Evolutionary conservation across 2,888 invertebrate genomes (phyloP).

Genomic region (Sphaerophoria rueppellii): DNA sequence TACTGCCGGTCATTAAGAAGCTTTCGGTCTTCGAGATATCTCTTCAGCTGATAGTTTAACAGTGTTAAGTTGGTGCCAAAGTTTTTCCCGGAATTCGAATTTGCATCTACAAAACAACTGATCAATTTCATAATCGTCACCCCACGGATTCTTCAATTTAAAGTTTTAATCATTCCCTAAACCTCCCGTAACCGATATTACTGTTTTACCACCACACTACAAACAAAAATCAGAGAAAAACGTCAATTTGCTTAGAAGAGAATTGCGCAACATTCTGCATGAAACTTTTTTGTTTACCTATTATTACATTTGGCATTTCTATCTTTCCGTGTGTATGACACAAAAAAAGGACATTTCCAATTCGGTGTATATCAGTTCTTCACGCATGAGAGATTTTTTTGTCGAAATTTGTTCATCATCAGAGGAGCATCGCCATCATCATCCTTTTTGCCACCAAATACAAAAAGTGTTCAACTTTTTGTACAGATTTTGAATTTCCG

Average conservation of each 20-base stretch:
- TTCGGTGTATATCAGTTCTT: constrained; percentile 64
- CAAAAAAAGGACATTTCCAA: constrained; percentile 38
- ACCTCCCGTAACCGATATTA: no score
- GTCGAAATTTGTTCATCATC: constrained; percentile 56
- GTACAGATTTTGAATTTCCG: constrained; percentile 62
- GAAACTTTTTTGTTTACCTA: constrained; percentile 52
- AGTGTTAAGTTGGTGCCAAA: no score
- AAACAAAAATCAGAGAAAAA: constrained; percentile 32
- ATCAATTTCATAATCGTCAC: no score
- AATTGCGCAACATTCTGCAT: constrained; percentile 34
- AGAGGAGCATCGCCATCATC: constrained; percentile 35
- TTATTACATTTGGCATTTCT: constrained; percentile 59
- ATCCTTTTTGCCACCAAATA: not conserved
- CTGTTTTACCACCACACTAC: no score
- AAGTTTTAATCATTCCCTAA: no score
- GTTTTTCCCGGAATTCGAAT: no score
- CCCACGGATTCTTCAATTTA: no score
- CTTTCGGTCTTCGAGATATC: no score
- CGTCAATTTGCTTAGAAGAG: constrained; percentile 68
- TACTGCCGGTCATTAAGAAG: no score
- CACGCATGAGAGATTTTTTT: constrained; percentile 65
- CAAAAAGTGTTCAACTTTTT: constrained; percentile 15
- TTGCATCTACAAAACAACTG: no score
- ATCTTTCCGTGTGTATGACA: constrained; percentile 11
- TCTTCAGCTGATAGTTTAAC: no score